Evolutionary conservation across 1,140 invertebrate genomes (phyloP).

Genomic region (Ridgeia piscesae): DNA sequence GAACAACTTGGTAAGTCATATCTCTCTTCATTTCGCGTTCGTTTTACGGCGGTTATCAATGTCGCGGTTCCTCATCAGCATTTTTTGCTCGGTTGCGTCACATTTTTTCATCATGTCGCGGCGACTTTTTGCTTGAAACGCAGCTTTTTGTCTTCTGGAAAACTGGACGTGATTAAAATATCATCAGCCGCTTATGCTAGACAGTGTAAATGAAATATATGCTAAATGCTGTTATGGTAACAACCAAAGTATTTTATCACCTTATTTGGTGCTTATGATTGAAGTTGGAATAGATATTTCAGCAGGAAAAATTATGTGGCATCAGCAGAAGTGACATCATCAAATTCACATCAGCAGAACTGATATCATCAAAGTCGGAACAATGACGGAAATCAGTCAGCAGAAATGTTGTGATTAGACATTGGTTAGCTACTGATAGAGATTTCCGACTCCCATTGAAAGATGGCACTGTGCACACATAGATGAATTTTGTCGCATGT

Average conservation of each 20-base stretch:
- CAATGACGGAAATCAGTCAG: not conserved
- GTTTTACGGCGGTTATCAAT: not conserved
- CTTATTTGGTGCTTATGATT: no score
- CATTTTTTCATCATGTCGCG: not conserved
- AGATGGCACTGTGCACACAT: not conserved
- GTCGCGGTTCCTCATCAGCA: not conserved
- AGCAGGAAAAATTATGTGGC: not conserved
- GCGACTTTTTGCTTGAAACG: not conserved
- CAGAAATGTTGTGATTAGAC: not conserved
- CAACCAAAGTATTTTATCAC: not conserved
- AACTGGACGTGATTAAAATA: not conserved
- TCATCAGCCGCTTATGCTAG: not conserved
- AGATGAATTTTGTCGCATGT: not conserved
- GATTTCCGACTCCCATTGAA: not conserved
- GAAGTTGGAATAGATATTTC: no score
- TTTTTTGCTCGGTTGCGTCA: not conserved
- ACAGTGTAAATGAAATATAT: not conserved
- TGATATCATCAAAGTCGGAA: not conserved
- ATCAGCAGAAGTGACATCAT: not conserved
- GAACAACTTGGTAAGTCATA: conserved; percentile 11
- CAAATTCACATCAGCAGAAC: not conserved
- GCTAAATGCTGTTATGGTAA: not conserved
- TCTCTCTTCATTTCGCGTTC: not conserved
- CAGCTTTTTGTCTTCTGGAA: not conserved
- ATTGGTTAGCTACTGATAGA: not conserved